Percentiles rank a stretch among this genome's conserved stretches.
Evolutionary conservation across 2,888 invertebrate genomes (phyloP).

Genomic region (Leucoma salicis): DNA sequence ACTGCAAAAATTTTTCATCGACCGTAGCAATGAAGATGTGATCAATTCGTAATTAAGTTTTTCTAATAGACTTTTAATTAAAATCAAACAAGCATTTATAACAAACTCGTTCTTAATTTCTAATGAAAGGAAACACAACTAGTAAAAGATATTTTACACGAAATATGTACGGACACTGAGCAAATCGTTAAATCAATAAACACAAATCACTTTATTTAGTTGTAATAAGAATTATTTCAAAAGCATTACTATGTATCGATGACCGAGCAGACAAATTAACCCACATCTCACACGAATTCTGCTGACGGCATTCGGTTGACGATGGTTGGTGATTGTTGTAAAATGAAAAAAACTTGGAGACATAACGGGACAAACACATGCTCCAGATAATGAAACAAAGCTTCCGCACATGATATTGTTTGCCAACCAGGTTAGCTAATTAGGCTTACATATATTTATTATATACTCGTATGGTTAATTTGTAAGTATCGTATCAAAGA

Average conservation of each 20-base stretch:
- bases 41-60: too few species aligned
- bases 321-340: constrained; percentile 19
- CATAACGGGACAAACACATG: constrained; percentile 46
- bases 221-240: constrained; percentile 37
- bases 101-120: too few species aligned
- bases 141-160: not conserved
- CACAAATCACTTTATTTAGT: constrained; percentile 38
- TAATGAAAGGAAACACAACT: not conserved
- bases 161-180: constrained; percentile 29
- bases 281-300: constrained; percentile 35
- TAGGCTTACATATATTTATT: too few species aligned
- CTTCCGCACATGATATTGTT: constrained; percentile 46
- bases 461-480: too few species aligned
- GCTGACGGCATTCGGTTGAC: constrained; percentile 27
- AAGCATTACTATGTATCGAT: constrained; percentile 31
- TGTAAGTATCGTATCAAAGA: constrained; percentile 16
- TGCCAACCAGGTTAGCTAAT: constrained; percentile 32
- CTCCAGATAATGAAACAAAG: constrained; percentile 39
- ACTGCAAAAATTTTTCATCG: too few species aligned
- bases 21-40: too few species aligned
- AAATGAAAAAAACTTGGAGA: constrained; percentile 19
- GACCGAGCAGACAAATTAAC: constrained; percentile 37
- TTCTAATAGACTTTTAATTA: too few species aligned
- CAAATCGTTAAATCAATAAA: constrained; percentile 37
- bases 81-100: too few species aligned